phyloP scores from a whole-genome alignment of 2,113 vertebrate genomes.

The Struthio camelus region DNA sequence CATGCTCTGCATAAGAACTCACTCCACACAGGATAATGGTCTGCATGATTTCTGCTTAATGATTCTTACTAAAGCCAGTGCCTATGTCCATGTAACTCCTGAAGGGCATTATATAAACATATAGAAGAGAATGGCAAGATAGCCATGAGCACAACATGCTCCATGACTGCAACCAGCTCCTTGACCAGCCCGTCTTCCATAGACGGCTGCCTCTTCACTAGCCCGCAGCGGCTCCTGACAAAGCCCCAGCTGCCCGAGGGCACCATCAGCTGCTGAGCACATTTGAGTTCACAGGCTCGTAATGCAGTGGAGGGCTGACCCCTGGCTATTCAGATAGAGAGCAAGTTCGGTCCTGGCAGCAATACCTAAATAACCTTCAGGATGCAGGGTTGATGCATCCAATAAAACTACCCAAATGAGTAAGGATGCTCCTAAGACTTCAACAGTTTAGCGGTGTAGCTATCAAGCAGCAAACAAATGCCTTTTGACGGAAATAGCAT shows the following conservation, averaged over 20 bases:
- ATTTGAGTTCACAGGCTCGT: not conserved
- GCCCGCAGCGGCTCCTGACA: not conserved
- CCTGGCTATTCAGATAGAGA: not conserved
- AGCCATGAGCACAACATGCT: not conserved
- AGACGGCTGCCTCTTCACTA: not conserved
- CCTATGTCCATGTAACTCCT: not conserved
- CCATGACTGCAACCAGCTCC: not conserved
- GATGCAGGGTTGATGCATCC: not conserved
- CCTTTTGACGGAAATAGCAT: not conserved
- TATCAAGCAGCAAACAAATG: not conserved
- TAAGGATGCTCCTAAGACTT: not conserved
- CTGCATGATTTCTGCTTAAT: conserved; percentile 37
- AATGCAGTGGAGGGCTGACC: not conserved
- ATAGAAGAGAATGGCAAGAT: not conserved
- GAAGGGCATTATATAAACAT: not conserved
- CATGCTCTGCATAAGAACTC: not conserved
- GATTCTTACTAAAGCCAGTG: not conserved
- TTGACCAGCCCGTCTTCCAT: not conserved
- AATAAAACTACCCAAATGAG: not conserved
- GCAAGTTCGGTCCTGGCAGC: not conserved
- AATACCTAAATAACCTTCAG: not conserved
- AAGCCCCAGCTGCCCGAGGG: not conserved
- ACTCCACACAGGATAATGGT: not conserved
- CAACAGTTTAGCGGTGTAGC: not conserved
- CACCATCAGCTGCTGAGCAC: fast-evolving